These are phyloP conservation scores for Chelonus formosanus DNA, from an alignment of 2,888 invertebrate genomes.

Conservation along the genomic window DNA sequence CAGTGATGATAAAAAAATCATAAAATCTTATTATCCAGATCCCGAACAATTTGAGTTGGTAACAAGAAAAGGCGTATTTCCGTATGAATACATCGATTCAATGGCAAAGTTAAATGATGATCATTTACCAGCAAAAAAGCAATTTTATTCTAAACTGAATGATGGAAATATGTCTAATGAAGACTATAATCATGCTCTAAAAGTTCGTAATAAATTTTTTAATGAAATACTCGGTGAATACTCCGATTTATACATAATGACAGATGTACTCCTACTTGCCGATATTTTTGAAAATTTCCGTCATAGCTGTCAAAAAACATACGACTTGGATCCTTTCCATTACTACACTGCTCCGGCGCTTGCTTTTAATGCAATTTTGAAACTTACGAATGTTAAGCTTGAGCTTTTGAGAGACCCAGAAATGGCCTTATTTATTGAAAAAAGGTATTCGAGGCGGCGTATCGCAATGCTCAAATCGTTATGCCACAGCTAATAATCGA, in stretches of 20 bases:
- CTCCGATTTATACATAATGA: constrained; percentile 49
- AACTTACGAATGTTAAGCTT: no score
- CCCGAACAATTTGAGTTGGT: constrained; percentile 37
- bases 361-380: no score
- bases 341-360: no score
- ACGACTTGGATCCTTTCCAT: no score
- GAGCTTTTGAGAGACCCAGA: no score
- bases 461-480: no score
- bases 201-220: constrained; percentile 39
- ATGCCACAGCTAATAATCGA: no score
- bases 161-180: constrained; percentile 38
- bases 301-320: no score
- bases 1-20: not conserved
- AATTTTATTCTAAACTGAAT: constrained; percentile 44
- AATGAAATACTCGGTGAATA: constrained; percentile 47
- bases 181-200: constrained; percentile 18
- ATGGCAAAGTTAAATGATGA: constrained; percentile 36
- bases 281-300: no score
- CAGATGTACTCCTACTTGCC: constrained; percentile 40
- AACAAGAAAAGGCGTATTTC: constrained; percentile 52
- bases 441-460: no score
- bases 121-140: constrained; percentile 34
- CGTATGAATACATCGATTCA: constrained; percentile 52
- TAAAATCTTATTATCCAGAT: not conserved
- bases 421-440: no score